A percentile compares a stretch with the other conserved stretches of the same genome.
phyloP scores from a whole-genome alignment of 64 coral and sea anemone genomes.

The Montipora capricornis region DNA sequence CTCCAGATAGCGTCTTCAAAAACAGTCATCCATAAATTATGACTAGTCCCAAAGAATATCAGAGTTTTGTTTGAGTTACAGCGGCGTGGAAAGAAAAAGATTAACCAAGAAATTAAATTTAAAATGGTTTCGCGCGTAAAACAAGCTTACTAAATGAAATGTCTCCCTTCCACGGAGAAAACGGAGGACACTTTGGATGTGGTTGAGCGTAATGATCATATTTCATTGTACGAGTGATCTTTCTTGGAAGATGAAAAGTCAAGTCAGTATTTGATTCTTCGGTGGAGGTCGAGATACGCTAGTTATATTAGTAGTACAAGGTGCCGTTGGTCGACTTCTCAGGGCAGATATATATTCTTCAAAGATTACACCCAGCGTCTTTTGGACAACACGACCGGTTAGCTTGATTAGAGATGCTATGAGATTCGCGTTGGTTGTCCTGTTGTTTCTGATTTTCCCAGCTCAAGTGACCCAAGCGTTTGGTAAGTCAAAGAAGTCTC shows the following conservation, averaged over 20 bases:
- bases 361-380: neutral
- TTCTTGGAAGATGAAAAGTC: neutral
- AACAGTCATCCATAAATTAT: slow-evolving; percentile 52
- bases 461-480: neutral
- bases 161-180: neutral
- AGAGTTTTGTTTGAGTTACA: slow-evolving; percentile 39
- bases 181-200: neutral
- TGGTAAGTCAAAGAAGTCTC: neutral
- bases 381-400: neutral
- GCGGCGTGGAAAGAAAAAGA: neutral
- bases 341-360: neutral
- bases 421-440: neutral
- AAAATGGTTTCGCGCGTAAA: neutral
- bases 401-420: slow-evolving; percentile 29
- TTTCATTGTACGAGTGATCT: neutral
- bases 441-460: neutral
- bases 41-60: neutral
- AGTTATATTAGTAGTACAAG: neutral
- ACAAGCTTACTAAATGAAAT: neutral
- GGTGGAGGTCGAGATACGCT: neutral
- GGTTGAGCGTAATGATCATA: neutral
- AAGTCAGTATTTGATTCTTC: neutral
- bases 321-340: too few relatives aligned
- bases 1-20: slow-evolving; percentile 19
- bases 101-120: neutral